Evolutionary conservation across 2,797 vertebrate species (phyloP).

Genomic region (Coluber constrictor): DNA sequence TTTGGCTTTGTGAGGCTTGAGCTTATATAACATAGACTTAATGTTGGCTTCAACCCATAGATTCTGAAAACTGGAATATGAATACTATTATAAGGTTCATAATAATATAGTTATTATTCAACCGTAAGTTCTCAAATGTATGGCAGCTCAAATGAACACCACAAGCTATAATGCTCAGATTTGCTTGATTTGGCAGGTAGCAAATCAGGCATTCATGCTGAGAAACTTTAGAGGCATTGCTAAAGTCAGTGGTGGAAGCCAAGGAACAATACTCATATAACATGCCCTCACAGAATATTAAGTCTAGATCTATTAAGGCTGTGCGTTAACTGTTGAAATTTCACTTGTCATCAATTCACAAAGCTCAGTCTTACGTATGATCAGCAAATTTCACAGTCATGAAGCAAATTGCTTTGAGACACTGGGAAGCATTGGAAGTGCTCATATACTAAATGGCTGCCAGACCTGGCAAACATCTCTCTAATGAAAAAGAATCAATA

Average conservation of each 20-base stretch:
- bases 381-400: neutral
- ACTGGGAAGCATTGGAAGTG: constrained; percentile 1
- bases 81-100: neutral
- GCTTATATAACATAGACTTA: neutral
- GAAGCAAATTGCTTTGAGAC: constrained; percentile 25
- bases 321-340: neutral
- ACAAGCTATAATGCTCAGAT: neutral
- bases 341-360: constrained; percentile 22
- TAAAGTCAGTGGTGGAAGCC: neutral
- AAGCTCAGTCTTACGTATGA: neutral
- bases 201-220: neutral
- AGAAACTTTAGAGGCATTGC: neutral
- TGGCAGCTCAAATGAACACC: neutral
- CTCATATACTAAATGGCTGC: constrained; percentile 10
- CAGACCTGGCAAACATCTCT: neutral
- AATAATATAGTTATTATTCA: neutral
- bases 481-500: constrained; percentile 12
- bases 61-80: neutral
- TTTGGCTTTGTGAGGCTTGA: neutral
- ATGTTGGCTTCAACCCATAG: neutral
- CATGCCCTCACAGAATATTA: neutral
- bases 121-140: neutral
- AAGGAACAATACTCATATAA: neutral
- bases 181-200: neutral
- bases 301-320: neutral